Evolutionary conservation across 2,113 vertebrate species (phyloP).

Genomic region (Gnathonemus echidnorhynchus): DNA sequence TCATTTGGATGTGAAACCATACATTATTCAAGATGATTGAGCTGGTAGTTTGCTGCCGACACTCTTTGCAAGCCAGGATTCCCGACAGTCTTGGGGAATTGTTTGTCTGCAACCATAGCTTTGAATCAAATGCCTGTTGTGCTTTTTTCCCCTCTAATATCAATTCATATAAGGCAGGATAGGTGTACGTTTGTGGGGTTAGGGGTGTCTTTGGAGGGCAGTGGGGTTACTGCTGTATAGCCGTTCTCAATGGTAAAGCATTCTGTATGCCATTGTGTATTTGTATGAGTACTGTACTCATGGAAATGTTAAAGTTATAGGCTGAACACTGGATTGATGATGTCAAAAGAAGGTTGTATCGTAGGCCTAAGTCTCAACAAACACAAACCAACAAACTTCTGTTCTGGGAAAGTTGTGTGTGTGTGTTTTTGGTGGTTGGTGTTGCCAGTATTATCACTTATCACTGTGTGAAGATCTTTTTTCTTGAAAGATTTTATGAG

Average conservation of each 20-base stretch:
- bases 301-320: neutral
- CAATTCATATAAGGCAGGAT: neutral
- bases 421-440: neutral
- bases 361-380: neutral
- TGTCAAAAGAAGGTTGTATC: neutral
- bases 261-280: neutral
- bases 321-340: neutral
- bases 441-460: neutral
- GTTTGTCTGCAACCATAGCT: neutral
- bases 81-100: neutral
- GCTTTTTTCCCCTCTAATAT: neutral
- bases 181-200: neutral
- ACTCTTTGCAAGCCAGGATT: neutral
- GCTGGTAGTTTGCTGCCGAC: neutral
- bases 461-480: neutral
- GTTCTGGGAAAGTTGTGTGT: neutral
- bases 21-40: conserved; percentile 2
- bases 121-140: neutral
- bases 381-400: neutral
- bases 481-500: neutral
- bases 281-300: neutral
- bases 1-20: neutral
- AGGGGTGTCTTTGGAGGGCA: neutral
- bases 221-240: neutral
- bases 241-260: neutral